Evolutionary conservation across 64 coral and sea anemone genomes (phyloP), one percentile per base, ranked within the genome.

Genomic region (Actinia tenebrosa): DNA sequence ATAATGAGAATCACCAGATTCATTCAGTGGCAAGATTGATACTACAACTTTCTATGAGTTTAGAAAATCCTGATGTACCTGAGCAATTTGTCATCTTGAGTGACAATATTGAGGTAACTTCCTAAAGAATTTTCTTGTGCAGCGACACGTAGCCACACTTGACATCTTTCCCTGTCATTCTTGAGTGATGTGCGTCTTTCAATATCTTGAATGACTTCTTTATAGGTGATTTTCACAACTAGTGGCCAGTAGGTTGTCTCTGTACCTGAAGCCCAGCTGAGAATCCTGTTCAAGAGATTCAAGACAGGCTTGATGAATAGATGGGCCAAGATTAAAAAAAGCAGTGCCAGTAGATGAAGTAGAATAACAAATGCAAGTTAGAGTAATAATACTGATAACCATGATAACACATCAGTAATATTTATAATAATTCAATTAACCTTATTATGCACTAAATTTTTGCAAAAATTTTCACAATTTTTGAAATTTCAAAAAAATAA

Each of bases 201-300:
- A 17, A 96, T 96, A 45, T 90, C 88, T 55, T 96, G 89, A 61
- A 90, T 81, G 71, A 87, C 88, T 47, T 96, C 91, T 87, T 96
- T 96, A 54, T 89, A 96, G 20, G 94, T 96, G 10, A 96, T 84
- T 77, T 87, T 92, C 7, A 68, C 42, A 9, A 83, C 91, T 20
- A 96, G 83, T 17, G 91, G 91, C 94, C 94, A 96, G 62, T 91
- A 96, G 16, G 94, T 93, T 46, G 91, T 84, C 82, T 96, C 88
- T 84, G 88, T 81, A 5, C 61, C 61, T 55, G 91, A 96, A 9
- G 94, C 88, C 94, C 94, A 90, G 88, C 78, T 86, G 20, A 96
- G 80, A 60, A 93, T 68, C 66, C 94, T 96, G 30, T 3, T 18
- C 60, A 90, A 68, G n/a, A 19, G 53, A 66, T 20, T 23, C 5